Evolutionary conservation across 2,888 invertebrate species (phyloP), one percentile per base, ranked within the genome.

Genomic region (Sphecodes monilicornis): DNA sequence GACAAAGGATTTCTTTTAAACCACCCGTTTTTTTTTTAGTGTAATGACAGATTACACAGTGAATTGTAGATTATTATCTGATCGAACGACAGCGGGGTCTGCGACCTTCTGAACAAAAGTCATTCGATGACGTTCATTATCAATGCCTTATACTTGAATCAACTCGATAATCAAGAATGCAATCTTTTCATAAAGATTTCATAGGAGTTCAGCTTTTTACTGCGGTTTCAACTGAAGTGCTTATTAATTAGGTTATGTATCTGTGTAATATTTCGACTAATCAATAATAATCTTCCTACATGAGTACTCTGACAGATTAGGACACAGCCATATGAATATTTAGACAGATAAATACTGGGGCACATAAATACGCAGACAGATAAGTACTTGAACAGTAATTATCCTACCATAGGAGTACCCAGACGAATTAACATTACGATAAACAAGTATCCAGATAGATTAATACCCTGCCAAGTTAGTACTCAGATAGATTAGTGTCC

Each of bases 1-100:
- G 36, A 73, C 81, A 29, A 68, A 39, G 43, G 16, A 66, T 68
- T 68, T n/a, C 39, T 68, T 39, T n/a, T 39, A 39, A 68, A 36
- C n/a, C 13, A 22, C 68, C n/a, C 5, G 5, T 16, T 29, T 64
- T 68, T n/a, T 68, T 39, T 13, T 68, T 3, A 4, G 68, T 68
- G 36, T 36, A 36, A 36, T 66, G 36, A 32, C 66, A 36, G 36
- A 36, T 66, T 66, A 66, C 36, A 66, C 36, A 22, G 66, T 22
- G 36, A 66, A 66, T 22, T 36, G 66, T 3, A 66, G 22, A 36
- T 36, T 36, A 66, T 66, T 36, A 22, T 22, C 22, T 36, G 4
- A 66, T 66, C 66, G 66, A 22, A 36, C 22, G 3, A 22, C 32
- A 3, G 22, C 8, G 8, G 8, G 32, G 10, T 64, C 3, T 3